Conservation (phyloP, 2,113 vertebrate genomes). For the Scomber colias region DNA sequence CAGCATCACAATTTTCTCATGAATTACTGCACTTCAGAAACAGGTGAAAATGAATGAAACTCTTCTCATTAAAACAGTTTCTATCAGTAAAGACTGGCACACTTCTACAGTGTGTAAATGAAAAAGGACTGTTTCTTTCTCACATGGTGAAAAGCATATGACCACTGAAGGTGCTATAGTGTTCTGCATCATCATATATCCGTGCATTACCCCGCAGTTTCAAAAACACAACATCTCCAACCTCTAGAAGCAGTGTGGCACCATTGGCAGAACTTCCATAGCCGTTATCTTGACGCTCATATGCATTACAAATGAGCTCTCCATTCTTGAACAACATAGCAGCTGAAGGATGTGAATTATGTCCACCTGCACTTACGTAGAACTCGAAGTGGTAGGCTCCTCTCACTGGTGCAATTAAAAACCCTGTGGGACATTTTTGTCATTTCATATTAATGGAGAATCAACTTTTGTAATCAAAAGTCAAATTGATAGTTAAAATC, state of each 20-base stretch:
- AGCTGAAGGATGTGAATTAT: not conserved
- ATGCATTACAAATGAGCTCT: not conserved
- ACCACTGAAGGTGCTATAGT: slow-evolving; percentile 48
- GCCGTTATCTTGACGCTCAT: accelerated
- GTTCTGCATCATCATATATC: not conserved
- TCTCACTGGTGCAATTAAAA: slow-evolving; percentile 59
- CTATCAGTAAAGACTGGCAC: not conserved
- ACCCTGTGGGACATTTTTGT: slow-evolving; percentile 33
- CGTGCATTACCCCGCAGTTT: accelerated
- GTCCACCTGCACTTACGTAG: not conserved
- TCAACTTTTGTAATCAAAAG: not conserved
- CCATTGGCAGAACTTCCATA: not conserved
- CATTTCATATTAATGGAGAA: not conserved
- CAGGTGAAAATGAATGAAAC: no score
- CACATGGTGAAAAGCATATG: slow-evolving; percentile 61
- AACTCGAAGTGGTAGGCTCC: slow-evolving; percentile 61
- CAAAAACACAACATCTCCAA: slow-evolving; percentile 59
- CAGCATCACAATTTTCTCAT: no score
- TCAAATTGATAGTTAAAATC: not conserved
- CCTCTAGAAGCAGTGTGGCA: slow-evolving; percentile 47
- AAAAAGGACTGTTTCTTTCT: not conserved
- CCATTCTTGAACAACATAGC: slow-evolving; percentile 48
- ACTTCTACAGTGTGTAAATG: not conserved
- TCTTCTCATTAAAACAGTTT: no score
- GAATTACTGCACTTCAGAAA: no score